These are phyloP conservation scores for Tipula lateralis DNA, from an alignment of 2,888 invertebrate genomes.

Conservation along the genomic window DNA sequence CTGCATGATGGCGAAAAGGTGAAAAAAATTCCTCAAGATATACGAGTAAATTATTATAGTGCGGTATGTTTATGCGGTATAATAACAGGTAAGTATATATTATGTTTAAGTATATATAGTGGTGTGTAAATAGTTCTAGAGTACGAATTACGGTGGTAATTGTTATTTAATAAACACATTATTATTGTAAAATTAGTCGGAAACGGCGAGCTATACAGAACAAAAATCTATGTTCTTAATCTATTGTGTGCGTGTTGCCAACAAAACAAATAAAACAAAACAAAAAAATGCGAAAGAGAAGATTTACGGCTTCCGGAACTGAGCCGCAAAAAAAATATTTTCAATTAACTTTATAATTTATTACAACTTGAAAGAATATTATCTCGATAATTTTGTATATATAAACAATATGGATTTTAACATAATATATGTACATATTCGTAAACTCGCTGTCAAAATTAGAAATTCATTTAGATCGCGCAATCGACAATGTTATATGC, in stretches of 20 bases:
- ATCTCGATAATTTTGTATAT: neutral
- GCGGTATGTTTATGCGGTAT: neutral
- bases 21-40: neutral
- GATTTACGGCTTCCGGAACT: neutral
- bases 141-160: neutral
- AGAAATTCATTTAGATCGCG: neutral
- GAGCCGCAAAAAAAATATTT: neutral
- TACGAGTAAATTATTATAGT: neutral
- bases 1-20: neutral
- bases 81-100: neutral
- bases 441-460: neutral
- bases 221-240: neutral
- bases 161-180: neutral
- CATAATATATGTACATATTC: neutral
- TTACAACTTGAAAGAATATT: neutral
- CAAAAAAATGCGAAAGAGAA: neutral
- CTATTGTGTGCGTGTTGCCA: neutral
- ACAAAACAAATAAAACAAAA: neutral
- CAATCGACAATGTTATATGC: neutral
- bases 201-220: neutral
- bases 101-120: neutral
- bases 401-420: neutral
- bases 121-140: neutral
- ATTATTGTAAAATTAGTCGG: neutral
- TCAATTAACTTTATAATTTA: slow-evolving; percentile 24